Base-by-base conservation (phyloP, 2,797 vertebrate species). In the Myotis pilosus region DNA sequence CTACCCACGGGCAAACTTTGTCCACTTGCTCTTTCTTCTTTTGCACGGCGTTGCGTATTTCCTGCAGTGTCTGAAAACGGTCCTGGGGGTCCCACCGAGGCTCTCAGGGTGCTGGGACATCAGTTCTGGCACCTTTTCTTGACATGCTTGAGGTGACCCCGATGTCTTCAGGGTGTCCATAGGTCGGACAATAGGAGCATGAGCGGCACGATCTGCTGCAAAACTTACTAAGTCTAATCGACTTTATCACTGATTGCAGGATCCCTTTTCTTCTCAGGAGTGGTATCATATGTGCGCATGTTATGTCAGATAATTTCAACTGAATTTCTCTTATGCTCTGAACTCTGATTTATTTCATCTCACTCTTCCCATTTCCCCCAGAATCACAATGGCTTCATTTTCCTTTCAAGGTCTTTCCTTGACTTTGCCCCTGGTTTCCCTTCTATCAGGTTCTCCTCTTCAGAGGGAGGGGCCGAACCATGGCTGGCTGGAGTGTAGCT, bases 351-450 rank as follows among this genome's bases (percentile, higher is more conserved):
- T 85, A n/a, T 85, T 95, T 38, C 49, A 72, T 85, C 12, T 78
- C 4, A 66, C 36, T 49, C 78, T 91, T 87, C 19, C 22, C 41
- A 38, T 84, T 84, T 87, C 10, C 64, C 51, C 36, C 17, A 90
- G 51, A 92, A 72, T 89, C 74, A 19, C 30, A 87, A 6, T 10
- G 16, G 25, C 19, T 47, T 91, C 25, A 41, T 80, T 89, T 83
- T 79, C 75, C 28, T 71, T 81, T 82, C 47, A 62, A 87, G 69
- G 64, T 72, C 78, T 96, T 96, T 44, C 74, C 90, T 95, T 83
- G 88, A 90, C 91, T 94, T 89, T 95, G 91, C 4, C 19, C 71
- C 68, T 68, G 55, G 55, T 79, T 97, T 88, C 79, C 91, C 84
- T 88, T 88, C 10, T 16, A 75, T 41, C 8, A 78, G 64, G 74